Conservation (phyloP, 2,797 vertebrate genomes). For the Sebastes cheni region DNA sequence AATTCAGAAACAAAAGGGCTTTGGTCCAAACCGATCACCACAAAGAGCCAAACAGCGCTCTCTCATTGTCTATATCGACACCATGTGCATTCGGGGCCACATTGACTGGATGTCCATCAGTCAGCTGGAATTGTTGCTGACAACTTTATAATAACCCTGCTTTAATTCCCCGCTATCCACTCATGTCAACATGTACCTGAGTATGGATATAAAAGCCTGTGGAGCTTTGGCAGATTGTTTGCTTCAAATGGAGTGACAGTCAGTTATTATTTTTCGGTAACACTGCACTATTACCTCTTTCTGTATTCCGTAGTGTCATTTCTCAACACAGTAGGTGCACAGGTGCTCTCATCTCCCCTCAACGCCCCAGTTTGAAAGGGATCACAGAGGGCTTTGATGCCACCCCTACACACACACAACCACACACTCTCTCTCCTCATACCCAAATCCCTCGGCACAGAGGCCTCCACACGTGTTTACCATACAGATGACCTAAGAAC, state of each 20-base stretch:
- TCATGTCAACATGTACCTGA: slow-evolving; percentile 15
- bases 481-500: slow-evolving; percentile 77
- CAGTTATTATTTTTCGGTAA: not conserved
- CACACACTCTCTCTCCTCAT: not conserved
- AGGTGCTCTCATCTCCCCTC: slow-evolving; percentile 67
- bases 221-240: not conserved
- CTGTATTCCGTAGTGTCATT: slow-evolving; percentile 37
- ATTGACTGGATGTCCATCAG: slow-evolving; percentile 51
- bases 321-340: slow-evolving; percentile 45
- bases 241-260: not conserved
- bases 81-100: slow-evolving; percentile 48
- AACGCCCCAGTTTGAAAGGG: slow-evolving; percentile 67
- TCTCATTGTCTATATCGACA: slow-evolving; percentile 60
- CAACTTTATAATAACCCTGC: slow-evolving; percentile 37
- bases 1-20: slow-evolving; percentile 70
- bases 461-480: slow-evolving; percentile 71
- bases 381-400: slow-evolving; percentile 77
- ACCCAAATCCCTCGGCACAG: slow-evolving; percentile 29
- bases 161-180: slow-evolving; percentile 4
- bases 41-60: slow-evolving; percentile 55
- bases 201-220: not conserved
- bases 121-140: slow-evolving; percentile 68
- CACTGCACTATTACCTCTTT: slow-evolving; percentile 10
- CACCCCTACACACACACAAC: not conserved
- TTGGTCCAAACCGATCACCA: slow-evolving; percentile 61